Conservation (phyloP, 53 echinoderm and acorn worm genomes). For the Temnopleurus reevesii region DNA sequence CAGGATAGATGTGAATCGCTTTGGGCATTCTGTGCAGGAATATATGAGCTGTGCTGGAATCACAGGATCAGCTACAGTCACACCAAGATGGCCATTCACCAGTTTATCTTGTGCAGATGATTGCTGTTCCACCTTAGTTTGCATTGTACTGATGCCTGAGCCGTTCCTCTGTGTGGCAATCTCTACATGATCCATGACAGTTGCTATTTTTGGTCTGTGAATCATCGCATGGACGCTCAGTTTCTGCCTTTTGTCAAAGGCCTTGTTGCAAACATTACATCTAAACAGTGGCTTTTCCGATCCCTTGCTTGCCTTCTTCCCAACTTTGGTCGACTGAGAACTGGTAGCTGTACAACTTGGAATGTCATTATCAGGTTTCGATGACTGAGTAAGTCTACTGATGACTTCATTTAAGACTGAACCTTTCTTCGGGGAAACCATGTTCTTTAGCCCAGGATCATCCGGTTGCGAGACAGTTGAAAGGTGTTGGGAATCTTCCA, state of each 20-base stretch:
- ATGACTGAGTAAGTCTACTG: constrained; percentile 26
- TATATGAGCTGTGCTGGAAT: constrained; percentile 1
- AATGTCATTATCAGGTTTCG: background rate
- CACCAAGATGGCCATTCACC: background rate
- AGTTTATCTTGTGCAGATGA: background rate
- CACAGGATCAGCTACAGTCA: background rate
- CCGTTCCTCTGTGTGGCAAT: background rate
- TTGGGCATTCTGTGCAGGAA: constrained; percentile 43
- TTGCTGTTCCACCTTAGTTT: background rate
- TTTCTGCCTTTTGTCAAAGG: constrained; percentile 50
- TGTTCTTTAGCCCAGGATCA: background rate
- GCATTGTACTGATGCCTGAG: background rate
- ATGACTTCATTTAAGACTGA: constrained; percentile 39
- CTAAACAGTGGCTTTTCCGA: background rate
- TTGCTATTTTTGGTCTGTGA: constrained; percentile 43
- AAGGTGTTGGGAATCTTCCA: background rate
- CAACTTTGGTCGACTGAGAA: background rate
- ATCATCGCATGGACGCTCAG: constrained; percentile 35
- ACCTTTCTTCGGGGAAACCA: constrained; percentile 9
- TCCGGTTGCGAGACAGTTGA: background rate
- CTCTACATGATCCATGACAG: constrained; percentile 49
- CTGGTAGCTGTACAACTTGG: background rate
- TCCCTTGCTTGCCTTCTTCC: background rate
- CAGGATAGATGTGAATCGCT: constrained; percentile 37
- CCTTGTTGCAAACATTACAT: constrained; percentile 53